Evolutionary conservation across 2,113 vertebrate species (phyloP).

Genomic region (Micronycteris hirsuta): DNA sequence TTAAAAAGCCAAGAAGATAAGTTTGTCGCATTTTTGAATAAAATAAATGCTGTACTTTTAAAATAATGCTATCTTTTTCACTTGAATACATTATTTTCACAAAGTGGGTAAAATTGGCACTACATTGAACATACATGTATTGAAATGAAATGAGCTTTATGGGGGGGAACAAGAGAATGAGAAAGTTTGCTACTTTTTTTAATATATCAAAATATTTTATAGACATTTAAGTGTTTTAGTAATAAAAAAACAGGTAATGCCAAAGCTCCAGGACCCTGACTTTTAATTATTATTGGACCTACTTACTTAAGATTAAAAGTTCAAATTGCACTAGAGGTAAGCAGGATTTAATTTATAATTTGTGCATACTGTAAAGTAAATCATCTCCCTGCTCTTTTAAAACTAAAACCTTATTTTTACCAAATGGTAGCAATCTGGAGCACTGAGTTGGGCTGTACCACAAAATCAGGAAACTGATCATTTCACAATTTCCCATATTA

Average conservation of each 20-base stretch:
- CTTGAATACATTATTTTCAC: neutral
- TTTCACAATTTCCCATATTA: neutral
- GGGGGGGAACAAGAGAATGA: neutral
- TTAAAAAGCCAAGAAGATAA: neutral
- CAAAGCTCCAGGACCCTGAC: neutral
- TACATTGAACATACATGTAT: neutral
- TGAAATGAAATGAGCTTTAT: conserved; percentile 23
- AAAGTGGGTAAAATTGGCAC: neutral
- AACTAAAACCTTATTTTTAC: neutral
- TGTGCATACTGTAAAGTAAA: neutral
- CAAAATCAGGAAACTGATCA: neutral
- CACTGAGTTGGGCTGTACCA: neutral
- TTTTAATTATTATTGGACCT: neutral
- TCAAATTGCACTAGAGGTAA: neutral
- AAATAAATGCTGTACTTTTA: neutral
- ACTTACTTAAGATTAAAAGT: neutral
- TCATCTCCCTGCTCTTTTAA: neutral
- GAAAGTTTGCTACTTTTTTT: conserved; percentile 5
- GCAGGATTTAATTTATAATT: neutral
- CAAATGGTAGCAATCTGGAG: neutral
- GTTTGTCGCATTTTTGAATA: neutral
- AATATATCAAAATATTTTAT: neutral
- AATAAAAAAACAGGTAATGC: neutral
- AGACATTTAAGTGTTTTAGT: neutral
- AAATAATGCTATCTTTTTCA: neutral